Percentiles rank a stretch among this genome's conserved stretches.
phyloP scores from a whole-genome alignment of 2,888 invertebrate genomes.

The Eustalomyia histrio region DNA sequence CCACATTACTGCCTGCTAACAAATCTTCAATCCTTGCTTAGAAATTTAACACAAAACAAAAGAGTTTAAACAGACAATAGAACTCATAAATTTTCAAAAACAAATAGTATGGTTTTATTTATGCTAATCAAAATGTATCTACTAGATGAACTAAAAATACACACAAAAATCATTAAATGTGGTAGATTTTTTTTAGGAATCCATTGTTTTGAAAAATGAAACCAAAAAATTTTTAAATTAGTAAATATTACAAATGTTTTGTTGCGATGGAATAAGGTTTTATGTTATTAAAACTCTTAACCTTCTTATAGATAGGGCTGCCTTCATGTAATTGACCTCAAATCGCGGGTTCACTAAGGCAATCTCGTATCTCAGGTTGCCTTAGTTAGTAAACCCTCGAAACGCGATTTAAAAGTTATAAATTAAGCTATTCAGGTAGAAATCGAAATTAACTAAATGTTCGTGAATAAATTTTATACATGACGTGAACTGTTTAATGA shows the following conservation, averaged over 20 bases:
- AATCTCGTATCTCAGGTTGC: too few relatives aligned
- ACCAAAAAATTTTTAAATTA: conserved; percentile 1
- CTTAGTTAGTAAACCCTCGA: too few relatives aligned
- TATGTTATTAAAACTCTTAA: too few relatives aligned
- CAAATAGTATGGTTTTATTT: neutral
- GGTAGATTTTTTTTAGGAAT: neutral
- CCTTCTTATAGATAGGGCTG: too few relatives aligned
- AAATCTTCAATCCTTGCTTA: neutral
- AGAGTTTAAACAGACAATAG: neutral
- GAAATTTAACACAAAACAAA: neutral
- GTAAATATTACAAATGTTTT: conserved; percentile 20
- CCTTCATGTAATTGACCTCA: too few relatives aligned
- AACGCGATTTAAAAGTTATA: too few relatives aligned
- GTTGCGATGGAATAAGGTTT: too few relatives aligned
- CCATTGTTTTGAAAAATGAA: neutral
- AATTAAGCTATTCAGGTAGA: too few relatives aligned
- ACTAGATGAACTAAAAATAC: neutral
- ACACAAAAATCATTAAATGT: conserved; percentile 24
- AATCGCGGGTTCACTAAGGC: too few relatives aligned
- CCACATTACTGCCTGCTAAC: neutral
- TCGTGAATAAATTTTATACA: too few relatives aligned
- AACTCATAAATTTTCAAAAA: neutral
- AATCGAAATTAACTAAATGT: too few relatives aligned
- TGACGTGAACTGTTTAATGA: too few relatives aligned
- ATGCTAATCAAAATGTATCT: neutral